Evolutionary conservation across 2,797 vertebrate species (phyloP).

Genomic region (Pteronotus mesoamericanus): DNA sequence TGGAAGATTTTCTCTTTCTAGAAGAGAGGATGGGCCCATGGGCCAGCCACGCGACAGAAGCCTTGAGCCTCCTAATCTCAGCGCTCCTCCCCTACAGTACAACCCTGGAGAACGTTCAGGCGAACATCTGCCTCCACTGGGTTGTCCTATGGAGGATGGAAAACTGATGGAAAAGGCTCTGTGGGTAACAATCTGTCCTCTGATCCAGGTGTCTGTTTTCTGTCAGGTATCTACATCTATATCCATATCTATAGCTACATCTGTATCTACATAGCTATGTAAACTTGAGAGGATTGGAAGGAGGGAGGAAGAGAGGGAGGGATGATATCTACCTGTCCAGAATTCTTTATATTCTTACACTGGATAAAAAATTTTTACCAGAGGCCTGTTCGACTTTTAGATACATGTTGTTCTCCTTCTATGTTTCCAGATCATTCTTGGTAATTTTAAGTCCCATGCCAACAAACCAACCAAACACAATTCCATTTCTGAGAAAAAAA

Average conservation of each 20-base stretch:
- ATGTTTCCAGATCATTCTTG: background rate
- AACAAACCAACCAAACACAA: background rate
- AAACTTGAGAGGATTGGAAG: background rate
- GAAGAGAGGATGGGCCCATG: background rate
- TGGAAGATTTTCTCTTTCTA: background rate
- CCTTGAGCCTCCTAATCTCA: background rate
- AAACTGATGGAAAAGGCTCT: background rate
- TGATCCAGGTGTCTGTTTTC: background rate
- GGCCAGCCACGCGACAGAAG: background rate
- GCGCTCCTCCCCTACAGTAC: background rate
- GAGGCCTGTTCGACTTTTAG: background rate
- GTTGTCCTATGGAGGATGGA: background rate
- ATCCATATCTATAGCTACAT: background rate
- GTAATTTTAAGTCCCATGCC: background rate
- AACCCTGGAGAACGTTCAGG: background rate
- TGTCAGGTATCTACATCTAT: background rate
- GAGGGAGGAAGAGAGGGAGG: background rate
- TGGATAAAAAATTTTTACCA: background rate
- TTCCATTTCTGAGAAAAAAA: background rate
- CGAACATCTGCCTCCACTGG: background rate
- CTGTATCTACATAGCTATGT: background rate
- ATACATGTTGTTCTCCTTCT: background rate
- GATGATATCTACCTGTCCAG: background rate
- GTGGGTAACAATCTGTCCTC: background rate
- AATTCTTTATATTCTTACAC: background rate